These are phyloP conservation scores for Panonychus citri DNA, from an alignment of 1,140 invertebrate species.

Conservation along the genomic window DNA sequence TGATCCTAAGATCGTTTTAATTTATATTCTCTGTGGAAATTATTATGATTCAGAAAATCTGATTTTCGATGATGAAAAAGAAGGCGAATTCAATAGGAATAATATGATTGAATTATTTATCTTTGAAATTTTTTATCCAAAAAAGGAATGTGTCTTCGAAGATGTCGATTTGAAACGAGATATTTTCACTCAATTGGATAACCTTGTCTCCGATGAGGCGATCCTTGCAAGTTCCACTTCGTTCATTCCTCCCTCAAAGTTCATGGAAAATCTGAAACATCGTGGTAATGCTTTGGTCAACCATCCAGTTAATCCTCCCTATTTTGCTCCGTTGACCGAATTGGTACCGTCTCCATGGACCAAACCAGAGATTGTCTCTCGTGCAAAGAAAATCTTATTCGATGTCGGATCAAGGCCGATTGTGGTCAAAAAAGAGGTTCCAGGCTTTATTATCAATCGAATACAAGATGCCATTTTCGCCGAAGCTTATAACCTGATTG, in stretches of 20 bases:
- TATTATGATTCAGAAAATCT: too few relatives aligned
- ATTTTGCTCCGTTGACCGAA: constrained; percentile 80
- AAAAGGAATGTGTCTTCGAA: constrained; percentile 81
- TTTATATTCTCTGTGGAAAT: too few relatives aligned
- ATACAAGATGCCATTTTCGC: constrained; percentile 88
- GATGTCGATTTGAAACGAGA: constrained; percentile 56
- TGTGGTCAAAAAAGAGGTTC: constrained; percentile 53
- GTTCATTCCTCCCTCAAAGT: constrained; percentile 59
- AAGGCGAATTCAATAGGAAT: too few relatives aligned
- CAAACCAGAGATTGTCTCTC: constrained; percentile 36
- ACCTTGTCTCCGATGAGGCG: constrained; percentile 31
- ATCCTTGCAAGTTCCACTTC: constrained; percentile 67
- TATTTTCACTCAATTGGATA: constrained; percentile 52
- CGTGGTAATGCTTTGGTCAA: constrained; percentile 48
- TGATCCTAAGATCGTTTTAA: too few relatives aligned
- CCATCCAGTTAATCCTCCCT: constrained; percentile 89
- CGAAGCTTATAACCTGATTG: constrained; percentile 68
- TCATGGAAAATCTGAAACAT: constrained; percentile 50
- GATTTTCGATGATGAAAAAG: constrained; percentile 11
- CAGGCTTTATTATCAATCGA: constrained; percentile 77
- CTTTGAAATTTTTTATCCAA: constrained; percentile 33
- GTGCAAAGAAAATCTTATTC: constrained; percentile 48
- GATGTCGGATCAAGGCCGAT: constrained; percentile 78
- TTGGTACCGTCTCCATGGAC: constrained; percentile 75
- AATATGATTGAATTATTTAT: background rate